Evolutionary conservation across 2,888 invertebrate genomes (phyloP), one percentile per base, ranked within the genome.

Genomic region (Atethmia centrago): DNA sequence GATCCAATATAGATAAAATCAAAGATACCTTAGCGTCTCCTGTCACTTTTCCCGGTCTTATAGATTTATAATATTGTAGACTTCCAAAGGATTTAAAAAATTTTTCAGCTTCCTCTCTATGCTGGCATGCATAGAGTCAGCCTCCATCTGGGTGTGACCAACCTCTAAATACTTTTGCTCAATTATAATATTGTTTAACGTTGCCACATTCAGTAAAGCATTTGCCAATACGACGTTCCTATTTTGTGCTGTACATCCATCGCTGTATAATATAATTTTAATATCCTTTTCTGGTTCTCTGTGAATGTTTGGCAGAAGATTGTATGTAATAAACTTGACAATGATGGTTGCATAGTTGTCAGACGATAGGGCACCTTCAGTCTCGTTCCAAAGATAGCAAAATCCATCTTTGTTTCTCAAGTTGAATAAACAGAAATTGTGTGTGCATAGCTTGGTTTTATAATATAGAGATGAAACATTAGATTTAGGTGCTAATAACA

Each of bases 121-220:
- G 59, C 53, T 31, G 45, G 78, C 68, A 73, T 82, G 82, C 64
- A 78, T 77, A 25, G 72, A 74, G 69, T 81, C 81, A 55, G 73
- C 81, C 68, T 79, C 79, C 79, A 83, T 83, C 62, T 81, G 79
- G 47, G 80, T 83, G 19, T 83, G 83, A n/a, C 77, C 81, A 62
- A 79, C 76, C 55, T 83, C 80, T 42, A 83, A 71, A 70, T 79
- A 83, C 62, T 79, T 83, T 72, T 79, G 81, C 53, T 71, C 74
- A 61, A 81, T 81, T 49, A 65, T 71, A 58, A 79, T 74, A 70
- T 82, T 81, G 51, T 79, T 73, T 25, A 63, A 63, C 3, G 55
- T 79, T 65, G 81, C 77, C 55, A 81, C 62, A 66, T 71, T 65
- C 45, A 84, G 71, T 59, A 84, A 66, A 68, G 84, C 77, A 14